A percentile compares a stretch with the other conserved stretches of the same genome.
These are phyloP conservation scores for Scaptomyza reducta DNA, from an alignment of 2,888 invertebrate species.

Conservation along the genomic window DNA sequence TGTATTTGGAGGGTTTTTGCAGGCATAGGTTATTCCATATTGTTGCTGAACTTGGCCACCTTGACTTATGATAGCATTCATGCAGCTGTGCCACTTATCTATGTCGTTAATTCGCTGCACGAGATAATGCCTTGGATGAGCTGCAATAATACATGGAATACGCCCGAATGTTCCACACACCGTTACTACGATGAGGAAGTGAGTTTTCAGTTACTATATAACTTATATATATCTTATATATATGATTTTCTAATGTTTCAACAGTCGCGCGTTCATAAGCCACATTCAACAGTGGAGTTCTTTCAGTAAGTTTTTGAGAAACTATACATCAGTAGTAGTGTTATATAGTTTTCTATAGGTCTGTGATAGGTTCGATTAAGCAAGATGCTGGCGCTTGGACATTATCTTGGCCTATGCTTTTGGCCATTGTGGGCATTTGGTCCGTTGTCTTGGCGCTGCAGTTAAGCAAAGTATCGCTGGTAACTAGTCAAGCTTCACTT, in stretches of 20 bases:
- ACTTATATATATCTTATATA: not conserved
- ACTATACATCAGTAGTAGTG: too few relatives aligned
- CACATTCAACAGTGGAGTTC: constrained; percentile 82
- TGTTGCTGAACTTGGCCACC: constrained; percentile 91
- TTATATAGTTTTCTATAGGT: too few relatives aligned
- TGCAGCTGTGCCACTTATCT: constrained; percentile 92
- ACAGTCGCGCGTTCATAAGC: constrained; percentile 54
- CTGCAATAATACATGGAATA: constrained; percentile 93
- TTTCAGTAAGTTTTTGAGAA: constrained; percentile 79
- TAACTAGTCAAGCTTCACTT: constrained; percentile 44
- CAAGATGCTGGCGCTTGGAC: constrained; percentile 50
- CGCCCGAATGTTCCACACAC: constrained; percentile 83
- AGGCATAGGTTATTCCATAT: constrained; percentile 88
- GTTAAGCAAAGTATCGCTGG: constrained; percentile 74
- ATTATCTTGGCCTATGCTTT: constrained; percentile 75
- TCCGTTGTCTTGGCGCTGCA: constrained; percentile 67
- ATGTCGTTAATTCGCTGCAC: constrained; percentile 89
- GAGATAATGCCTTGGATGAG: constrained; percentile 90
- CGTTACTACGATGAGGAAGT: constrained; percentile 72
- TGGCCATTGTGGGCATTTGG: constrained; percentile 74
- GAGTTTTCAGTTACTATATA: constrained; percentile 19
- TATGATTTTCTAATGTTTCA: not conserved
- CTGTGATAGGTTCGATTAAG: constrained; percentile 71
- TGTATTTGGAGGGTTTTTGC: too few relatives aligned
- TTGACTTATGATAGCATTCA: constrained; percentile 93